These are phyloP conservation scores for Notarius lentiginosus DNA, from an alignment of 2,113 vertebrate species.

Conservation along the genomic window DNA sequence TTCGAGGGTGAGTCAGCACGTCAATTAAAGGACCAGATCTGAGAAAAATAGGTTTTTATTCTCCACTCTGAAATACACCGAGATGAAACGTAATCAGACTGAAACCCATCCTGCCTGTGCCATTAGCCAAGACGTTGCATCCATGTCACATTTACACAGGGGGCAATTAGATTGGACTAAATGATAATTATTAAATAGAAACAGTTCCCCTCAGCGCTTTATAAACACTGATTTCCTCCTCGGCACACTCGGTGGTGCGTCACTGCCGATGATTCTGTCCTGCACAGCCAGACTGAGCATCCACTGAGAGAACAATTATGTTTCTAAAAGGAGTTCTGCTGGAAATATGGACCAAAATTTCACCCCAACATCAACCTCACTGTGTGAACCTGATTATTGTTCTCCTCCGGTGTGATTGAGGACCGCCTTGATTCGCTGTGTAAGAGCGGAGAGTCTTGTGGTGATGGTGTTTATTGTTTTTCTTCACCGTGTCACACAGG, in stretches of 20 bases:
- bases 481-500: neutral
- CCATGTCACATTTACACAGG: neutral
- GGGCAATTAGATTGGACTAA: neutral
- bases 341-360: neutral
- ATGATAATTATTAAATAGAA: neutral
- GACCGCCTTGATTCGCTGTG: neutral
- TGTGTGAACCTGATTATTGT: neutral
- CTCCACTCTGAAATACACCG: neutral
- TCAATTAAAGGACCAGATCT: neutral
- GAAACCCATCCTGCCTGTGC: neutral
- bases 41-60: neutral
- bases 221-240: neutral
- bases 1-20: neutral
- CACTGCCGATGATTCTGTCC: neutral
- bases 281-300: neutral
- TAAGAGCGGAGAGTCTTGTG: neutral
- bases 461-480: neutral
- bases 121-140: neutral
- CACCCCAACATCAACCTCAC: neutral
- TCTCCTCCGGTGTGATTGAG: neutral
- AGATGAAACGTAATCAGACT: neutral
- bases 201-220: neutral
- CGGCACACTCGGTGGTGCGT: neutral
- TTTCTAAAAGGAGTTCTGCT: constrained; percentile 10
- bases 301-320: neutral